Percentiles rank a stretch among this genome's conserved stretches.
These are phyloP conservation scores for Axis porcinus DNA, from an alignment of 2,113 vertebrate species.

Conservation along the genomic window DNA sequence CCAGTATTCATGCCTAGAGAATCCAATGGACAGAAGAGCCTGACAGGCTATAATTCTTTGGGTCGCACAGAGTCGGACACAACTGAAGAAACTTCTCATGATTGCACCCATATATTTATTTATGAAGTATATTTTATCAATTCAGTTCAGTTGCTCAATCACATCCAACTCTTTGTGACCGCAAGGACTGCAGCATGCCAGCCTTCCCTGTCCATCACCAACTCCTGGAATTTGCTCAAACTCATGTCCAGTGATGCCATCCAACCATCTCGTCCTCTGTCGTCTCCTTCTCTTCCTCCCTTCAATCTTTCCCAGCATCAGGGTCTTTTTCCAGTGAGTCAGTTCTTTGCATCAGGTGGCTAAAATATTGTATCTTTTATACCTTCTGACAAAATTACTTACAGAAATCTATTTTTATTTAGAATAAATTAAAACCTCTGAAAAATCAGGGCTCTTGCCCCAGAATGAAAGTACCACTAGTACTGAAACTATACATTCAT, in stretches of 20 bases:
- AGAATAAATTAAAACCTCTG: background rate
- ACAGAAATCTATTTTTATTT: conserved; percentile 25
- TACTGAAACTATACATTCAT: background rate
- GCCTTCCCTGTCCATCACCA: background rate
- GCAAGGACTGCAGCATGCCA: background rate
- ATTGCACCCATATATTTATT: background rate
- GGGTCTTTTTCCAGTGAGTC: background rate
- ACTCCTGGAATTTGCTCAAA: background rate
- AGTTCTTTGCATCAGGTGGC: background rate
- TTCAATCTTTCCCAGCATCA: background rate
- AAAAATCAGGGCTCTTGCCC: background rate
- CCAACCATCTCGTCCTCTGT: background rate
- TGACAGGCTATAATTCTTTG: background rate
- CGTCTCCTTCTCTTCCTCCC: background rate
- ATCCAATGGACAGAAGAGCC: background rate
- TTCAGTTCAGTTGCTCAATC: background rate
- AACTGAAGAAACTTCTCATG: background rate
- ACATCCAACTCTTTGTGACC: background rate
- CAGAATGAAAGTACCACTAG: background rate
- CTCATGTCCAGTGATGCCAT: background rate
- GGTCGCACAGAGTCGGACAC: accelerated
- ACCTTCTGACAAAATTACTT: background rate
- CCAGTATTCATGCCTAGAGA: background rate
- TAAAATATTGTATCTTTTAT: background rate
- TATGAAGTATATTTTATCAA: background rate